Evolutionary conservation across 2,113 vertebrate species (phyloP), one percentile per base, ranked within the genome.

Genomic region (Oreochromis tanganicae): DNA sequence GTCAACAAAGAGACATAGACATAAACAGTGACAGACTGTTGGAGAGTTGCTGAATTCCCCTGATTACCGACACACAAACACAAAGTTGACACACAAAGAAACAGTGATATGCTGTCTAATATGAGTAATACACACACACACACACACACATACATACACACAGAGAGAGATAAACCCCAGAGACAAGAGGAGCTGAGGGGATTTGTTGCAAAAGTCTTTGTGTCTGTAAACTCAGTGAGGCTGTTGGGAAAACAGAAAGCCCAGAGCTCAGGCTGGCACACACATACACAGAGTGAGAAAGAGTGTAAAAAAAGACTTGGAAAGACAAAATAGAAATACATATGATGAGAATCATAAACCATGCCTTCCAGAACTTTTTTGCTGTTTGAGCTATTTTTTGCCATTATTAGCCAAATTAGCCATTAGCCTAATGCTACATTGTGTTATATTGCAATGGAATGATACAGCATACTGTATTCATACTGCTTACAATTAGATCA

Each of bases 181-280:
- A 90, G 90, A 85, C 56, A 50, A 9, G 14, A 81, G 7, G 85
- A 86, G 89, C 80, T 54, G 86, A 85, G 88, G 87, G 91, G 88
- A 87, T 94, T 91, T 80, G 83, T 82, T 88, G 86, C 87, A 87
- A 87, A 90, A 93, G 93, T 82, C 91, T 92, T 94, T 94, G 82
- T 95, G 94, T 96, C 93, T 95, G 94, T 91, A 96, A 95, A 96
- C 95, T 96, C 89, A 80, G 85, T 7, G 93, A 93, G 89, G 55
- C 86, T 96, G 93, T 95, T 95, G 92, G 95, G 89, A 90, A 95
- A 96, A 96, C 95, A 96, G 82, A 90, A 88, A 88, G 59, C 55
- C 14, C 57, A 80, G 78, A 82, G 83, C 84, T 80, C 29, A 27
- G 29, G 34, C 59, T 10, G 8, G 82, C 83, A 88, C 34, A 84